Base-by-base conservation (phyloP, 1,140 invertebrate species). In the Saxidomus purpurata region DNA sequence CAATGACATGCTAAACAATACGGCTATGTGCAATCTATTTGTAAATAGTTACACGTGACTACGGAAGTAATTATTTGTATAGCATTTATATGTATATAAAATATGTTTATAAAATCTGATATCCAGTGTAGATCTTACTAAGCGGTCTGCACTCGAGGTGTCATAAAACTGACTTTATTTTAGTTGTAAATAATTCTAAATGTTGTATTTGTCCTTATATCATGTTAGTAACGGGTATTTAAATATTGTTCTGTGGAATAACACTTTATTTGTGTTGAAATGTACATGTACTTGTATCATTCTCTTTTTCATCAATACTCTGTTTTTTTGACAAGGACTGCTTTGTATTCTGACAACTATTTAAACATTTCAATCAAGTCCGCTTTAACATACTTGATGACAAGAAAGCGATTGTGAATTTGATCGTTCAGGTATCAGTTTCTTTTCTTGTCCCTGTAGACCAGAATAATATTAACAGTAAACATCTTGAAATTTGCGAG, bases 1-100 rank as follows among this genome's bases (percentile, higher is more conserved):
- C 67, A 71, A 71, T 71, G 34, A 36, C 4, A 71, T n/a, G 67
- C 34, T 71, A 38, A 38, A 71, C 31, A 31, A 71, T 31, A 71
- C 67, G 67, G 67, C 22, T 71, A 71, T 71, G 67, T 71, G 67
- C 67, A 71, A 71, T 71, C 67, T 36, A 40, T 71, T 71, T 71
- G 67, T 71, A 71, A 71, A 71, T 71, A 71, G 8, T 38, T 9
- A 15, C 34, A 19, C 8, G 22, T 71, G 67, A 8, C 28, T 67
- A 6, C n/a, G n/a, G n/a, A n/a, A n/a, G n/a, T n/a, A 15, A 17
- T 36, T 38, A 40, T 71, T 19, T 71, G 17, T 36, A 38, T 6
- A 71, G 67, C 67, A 71, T 71, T 71, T 71, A 71, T 40, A 19
- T 38, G 67, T 71, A 71, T n/a, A n/a, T n/a, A n/a, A n/a, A 31